phyloP scores from a whole-genome alignment of 1,140 invertebrate genomes.

The Diorhabda elongata region DNA sequence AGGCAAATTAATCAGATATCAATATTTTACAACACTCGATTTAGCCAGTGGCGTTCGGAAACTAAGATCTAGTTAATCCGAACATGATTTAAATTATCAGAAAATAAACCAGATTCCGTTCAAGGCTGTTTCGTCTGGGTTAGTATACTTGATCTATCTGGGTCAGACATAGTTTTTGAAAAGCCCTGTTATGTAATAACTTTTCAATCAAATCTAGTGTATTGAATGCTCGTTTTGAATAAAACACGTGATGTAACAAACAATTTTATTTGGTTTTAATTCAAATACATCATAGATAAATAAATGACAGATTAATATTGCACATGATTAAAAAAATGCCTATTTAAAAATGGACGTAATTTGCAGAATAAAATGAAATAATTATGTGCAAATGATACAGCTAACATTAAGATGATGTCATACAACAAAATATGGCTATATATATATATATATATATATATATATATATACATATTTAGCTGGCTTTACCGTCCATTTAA shows the following conservation, averaged over 20 bases:
- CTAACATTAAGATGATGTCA: constrained; percentile 33
- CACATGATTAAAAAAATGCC: constrained; percentile 46
- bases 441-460: constrained; percentile 41
- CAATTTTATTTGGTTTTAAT: constrained; percentile 50
- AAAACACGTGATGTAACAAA: constrained; percentile 42
- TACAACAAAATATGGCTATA: constrained; percentile 43
- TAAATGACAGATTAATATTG: constrained; percentile 48
- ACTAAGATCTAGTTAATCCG: no score
- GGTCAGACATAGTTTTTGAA: no score
- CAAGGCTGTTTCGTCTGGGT: no score
- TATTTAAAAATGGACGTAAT: constrained; percentile 44
- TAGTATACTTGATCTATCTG: no score
- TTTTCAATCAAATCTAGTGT: no score
- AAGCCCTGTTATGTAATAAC: no score
- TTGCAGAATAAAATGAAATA: constrained; percentile 30
- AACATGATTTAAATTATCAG: no score
- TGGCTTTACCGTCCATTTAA: constrained; percentile 45
- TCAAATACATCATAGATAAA: constrained; percentile 48
- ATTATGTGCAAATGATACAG: constrained; percentile 30
- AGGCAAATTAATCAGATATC: no score
- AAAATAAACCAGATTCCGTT: no score
- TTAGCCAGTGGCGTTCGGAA: no score
- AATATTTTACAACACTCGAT: no score
- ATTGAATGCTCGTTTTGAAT: not conserved
- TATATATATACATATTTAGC: constrained; percentile 42